These are phyloP conservation scores for Drosophila asahinai DNA, from an alignment of 1,140 invertebrate genomes.

Conservation along the genomic window DNA sequence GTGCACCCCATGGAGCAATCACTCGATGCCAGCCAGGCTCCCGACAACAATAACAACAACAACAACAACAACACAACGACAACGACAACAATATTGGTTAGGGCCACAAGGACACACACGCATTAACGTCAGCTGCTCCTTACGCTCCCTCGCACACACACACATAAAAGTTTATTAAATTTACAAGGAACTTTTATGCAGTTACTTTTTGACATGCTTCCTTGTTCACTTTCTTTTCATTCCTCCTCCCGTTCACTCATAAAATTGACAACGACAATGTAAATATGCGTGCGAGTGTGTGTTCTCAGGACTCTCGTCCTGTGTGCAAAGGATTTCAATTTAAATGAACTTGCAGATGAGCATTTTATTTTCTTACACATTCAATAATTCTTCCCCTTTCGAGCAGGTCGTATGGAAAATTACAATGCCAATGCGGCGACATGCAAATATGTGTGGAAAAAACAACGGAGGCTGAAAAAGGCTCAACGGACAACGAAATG, in stretches of 20 bases:
- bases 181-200: slow-evolving; percentile 83
- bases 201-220: slow-evolving; percentile 81
- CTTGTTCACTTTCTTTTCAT: slow-evolving; percentile 52
- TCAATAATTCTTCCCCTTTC: slow-evolving; percentile 66
- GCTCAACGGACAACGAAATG: slow-evolving; percentile 43
- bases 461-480: slow-evolving; percentile 29
- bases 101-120: slow-evolving; percentile 55
- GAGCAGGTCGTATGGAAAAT: slow-evolving; percentile 75
- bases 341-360: slow-evolving; percentile 79
- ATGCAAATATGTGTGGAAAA: slow-evolving; percentile 62
- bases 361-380: slow-evolving; percentile 74
- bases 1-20: slow-evolving; percentile 82
- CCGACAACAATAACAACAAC: slow-evolving; percentile 46
- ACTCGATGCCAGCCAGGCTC: slow-evolving; percentile 65
- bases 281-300: slow-evolving; percentile 47
- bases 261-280: slow-evolving; percentile 82
- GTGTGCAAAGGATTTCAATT: slow-evolving; percentile 71
- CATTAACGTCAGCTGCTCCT: slow-evolving; percentile 77
- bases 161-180: slow-evolving; percentile 83
- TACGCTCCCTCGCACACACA: slow-evolving; percentile 1
- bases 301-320: slow-evolving; percentile 2
- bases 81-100: slow-evolving; percentile 65
- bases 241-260: slow-evolving; percentile 46
- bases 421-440: slow-evolving; percentile 57
- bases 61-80: slow-evolving; percentile 49